Conservation (phyloP, 2,888 invertebrate genomes). For the Drosophila paramelanica region DNA sequence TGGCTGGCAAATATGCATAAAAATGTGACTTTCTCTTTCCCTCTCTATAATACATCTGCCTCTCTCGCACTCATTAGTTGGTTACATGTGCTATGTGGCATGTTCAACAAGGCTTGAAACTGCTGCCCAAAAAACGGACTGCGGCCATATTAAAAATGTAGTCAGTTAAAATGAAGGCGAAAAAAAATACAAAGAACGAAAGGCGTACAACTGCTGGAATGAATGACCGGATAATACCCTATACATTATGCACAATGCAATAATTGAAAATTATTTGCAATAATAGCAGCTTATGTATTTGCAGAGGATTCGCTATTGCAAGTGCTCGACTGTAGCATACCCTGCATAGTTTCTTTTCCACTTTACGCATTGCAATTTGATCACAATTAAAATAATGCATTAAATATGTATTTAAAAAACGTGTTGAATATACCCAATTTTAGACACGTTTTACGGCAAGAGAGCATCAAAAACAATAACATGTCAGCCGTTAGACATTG, state of each 20-base stretch:
- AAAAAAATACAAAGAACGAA: conserved; percentile 6
- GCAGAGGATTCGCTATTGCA: no score
- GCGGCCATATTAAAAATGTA: conserved; percentile 54
- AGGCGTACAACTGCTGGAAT: neutral
- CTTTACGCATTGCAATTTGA: no score
- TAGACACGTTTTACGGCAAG: neutral
- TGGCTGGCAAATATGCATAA: conserved; percentile 48
- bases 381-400: no score
- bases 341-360: no score
- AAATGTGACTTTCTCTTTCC: neutral
- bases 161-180: conserved; percentile 15
- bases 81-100: conserved; percentile 43
- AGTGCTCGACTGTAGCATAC: no score
- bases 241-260: neutral
- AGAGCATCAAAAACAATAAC: conserved; percentile 32
- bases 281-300: no score
- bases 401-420: no score
- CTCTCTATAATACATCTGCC: neutral
- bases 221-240: conserved; percentile 10
- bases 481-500: conserved; percentile 11
- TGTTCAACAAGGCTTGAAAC: conserved; percentile 50
- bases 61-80: conserved; percentile 4
- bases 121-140: conserved; percentile 36
- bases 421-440: neutral
- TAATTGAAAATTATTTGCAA: no score